Base-by-base conservation (phyloP, 2,888 invertebrate species). In the Agrochola litura region DNA sequence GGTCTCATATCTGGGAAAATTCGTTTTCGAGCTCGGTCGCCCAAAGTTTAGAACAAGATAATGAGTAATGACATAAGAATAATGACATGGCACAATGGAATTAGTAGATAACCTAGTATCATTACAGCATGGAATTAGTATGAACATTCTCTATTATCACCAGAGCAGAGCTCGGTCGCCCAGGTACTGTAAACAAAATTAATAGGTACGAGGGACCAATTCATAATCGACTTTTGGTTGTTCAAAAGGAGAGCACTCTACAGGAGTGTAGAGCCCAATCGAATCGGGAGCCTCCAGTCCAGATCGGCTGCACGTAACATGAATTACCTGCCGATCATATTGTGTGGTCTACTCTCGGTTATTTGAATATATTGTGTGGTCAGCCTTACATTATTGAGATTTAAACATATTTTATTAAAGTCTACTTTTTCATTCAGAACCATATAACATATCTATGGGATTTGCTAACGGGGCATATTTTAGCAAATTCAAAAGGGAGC, bases 401-500 rank as follows among this genome's bases (percentile, higher is more conserved):
- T 54, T 56, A 16, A 58, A 43, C 8, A 2, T 69, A 65, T 58
- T 64, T 41, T 8, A 37, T 22, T 14, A 9, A 22, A 65, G 2
- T 43, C 16, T 22, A 52, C 22, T 46, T 68, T 46, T 56, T 61
- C 22, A 56, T 64, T 68, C 22, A 43, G 19, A 25, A 25, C 6
- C 6, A 37, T 37, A 43, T 61, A 19, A 19, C 8, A 52, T 43
- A 10, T n/a, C 16, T 58, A 46, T 37, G 52, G 37, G 22, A 58
- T 70, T 52, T 22, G 43, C 58, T 71, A 58, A 61, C 12, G 63
- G 8, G 14, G 8, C 52, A 60, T 61, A 61, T 63, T 41, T 68
- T 54, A 73, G 54, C 37, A 61, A 69, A 65, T 73, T 77, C 82
- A 85, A 81, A 84, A 67, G 75, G 46, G 71, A 49, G 56, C 46